phyloP scores from a whole-genome alignment of 1,140 invertebrate species.

The Oppia nitens region DNA sequence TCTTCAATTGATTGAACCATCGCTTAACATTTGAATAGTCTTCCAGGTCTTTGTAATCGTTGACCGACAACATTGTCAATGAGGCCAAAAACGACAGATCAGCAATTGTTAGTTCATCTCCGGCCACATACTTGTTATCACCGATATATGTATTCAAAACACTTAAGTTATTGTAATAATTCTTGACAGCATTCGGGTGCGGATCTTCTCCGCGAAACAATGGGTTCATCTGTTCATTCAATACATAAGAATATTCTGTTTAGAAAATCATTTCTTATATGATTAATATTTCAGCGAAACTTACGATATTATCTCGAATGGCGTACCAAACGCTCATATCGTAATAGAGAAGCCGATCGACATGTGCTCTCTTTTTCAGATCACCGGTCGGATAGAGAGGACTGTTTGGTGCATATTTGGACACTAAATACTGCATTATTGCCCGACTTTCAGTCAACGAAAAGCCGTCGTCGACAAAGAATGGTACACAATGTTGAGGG shows the following conservation, averaged over 20 bases:
- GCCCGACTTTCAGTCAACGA: conserved; percentile 21
- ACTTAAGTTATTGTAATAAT: neutral
- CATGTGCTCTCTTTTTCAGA: conserved; percentile 22
- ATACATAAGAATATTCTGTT: neutral
- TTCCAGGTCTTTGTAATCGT: too few species aligned
- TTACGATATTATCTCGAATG: too few species aligned
- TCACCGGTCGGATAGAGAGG: conserved; percentile 25
- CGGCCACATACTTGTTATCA: conserved; percentile 27
- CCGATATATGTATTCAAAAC: neutral
- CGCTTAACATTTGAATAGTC: too few species aligned
- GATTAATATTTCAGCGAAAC: too few species aligned
- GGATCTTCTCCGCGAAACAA: neutral
- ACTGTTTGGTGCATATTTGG: conserved; percentile 22
- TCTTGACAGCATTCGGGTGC: neutral
- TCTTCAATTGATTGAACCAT: too few species aligned
- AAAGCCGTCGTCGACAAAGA: conserved; percentile 16
- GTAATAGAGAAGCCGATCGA: conserved; percentile 25
- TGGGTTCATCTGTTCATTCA: neutral
- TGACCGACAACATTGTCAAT: too few species aligned
- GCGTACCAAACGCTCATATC: too few species aligned
- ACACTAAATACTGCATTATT: conserved; percentile 25
- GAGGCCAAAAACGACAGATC: too few species aligned
- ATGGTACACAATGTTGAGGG: conserved; percentile 16
- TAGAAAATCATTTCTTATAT: too few species aligned
- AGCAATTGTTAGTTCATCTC: conserved; percentile 46